phyloP scores from a whole-genome alignment of 1,140 invertebrate species.

The Leptopilina boulardi region DNA sequence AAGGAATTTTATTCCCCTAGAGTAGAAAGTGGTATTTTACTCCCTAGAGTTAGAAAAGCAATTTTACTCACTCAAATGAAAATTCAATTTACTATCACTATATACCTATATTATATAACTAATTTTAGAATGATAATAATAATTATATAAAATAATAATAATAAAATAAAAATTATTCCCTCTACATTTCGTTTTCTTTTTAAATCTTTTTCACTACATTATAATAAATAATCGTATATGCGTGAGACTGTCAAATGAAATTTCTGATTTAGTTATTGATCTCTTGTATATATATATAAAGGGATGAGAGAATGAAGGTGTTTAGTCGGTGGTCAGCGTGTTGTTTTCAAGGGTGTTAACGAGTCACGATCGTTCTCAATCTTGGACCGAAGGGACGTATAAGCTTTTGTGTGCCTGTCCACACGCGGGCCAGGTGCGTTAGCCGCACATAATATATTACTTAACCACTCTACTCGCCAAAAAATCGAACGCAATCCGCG shows the following conservation, averaged over 20 bases:
- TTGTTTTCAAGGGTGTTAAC: constrained; percentile 46
- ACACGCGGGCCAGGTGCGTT: constrained; percentile 65
- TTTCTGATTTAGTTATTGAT: not conserved
- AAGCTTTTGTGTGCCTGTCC: constrained; percentile 58
- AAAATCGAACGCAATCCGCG: constrained; percentile 60
- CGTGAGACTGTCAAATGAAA: constrained; percentile 9
- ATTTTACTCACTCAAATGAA: no score
- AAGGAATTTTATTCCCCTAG: no score
- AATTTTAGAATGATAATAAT: no score
- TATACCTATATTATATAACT: no score
- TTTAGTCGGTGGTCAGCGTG: constrained; percentile 22
- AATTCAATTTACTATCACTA: no score
- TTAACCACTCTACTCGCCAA: constrained; percentile 69
- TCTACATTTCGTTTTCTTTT: no score
- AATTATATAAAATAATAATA: no score
- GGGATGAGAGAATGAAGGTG: constrained; percentile 24
- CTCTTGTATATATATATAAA: not conserved
- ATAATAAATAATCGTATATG: not conserved
- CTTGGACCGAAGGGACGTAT: constrained; percentile 45
- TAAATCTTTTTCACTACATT: no score
- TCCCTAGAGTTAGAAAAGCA: no score
- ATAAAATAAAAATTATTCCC: no score
- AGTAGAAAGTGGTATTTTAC: no score
- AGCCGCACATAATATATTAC: constrained; percentile 66
- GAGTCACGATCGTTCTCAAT: constrained; percentile 60